Evolutionary conservation across 2,888 invertebrate species (phyloP).

Genomic region (Amiota mariae): DNA sequence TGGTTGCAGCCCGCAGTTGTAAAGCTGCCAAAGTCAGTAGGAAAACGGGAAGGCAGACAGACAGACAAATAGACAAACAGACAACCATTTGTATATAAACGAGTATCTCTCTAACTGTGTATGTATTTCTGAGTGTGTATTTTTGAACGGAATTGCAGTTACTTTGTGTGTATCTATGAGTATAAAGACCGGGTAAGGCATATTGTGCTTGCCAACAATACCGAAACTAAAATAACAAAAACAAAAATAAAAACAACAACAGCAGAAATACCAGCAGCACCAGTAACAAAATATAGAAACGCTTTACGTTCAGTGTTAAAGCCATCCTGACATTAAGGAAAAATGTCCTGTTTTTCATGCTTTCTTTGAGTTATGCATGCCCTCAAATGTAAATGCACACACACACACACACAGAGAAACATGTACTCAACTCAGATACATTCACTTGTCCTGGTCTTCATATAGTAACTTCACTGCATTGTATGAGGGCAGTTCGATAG

Average conservation of each 20-base stretch:
- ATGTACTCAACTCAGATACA: background rate
- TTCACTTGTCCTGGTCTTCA: background rate
- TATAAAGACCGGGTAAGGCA: background rate
- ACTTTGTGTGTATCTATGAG: background rate
- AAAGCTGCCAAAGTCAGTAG: conserved; percentile 8
- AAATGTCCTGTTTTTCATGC: conserved; percentile 53
- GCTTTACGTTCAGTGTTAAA: conserved; percentile 36
- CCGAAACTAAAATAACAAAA: conserved; percentile 22
- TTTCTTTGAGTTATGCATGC: conserved; percentile 32
- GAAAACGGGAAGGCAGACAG: background rate
- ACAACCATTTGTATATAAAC: conserved; percentile 14
- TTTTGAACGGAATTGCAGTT: conserved; percentile 60
- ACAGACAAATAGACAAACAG: background rate
- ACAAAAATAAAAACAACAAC: conserved; percentile 47
- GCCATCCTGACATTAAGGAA: conserved; percentile 45
- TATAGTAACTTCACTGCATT: no score
- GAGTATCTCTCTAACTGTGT: conserved; percentile 40
- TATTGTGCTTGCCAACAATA: conserved; percentile 29
- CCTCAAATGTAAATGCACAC: conserved; percentile 2
- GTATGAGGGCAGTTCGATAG: no score
- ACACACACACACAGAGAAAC: conserved; percentile 4
- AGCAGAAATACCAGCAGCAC: conserved; percentile 42
- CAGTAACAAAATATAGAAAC: conserved; percentile 8
- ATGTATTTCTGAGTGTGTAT: no score
- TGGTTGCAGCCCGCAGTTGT: background rate